Evolutionary conservation across 2,888 invertebrate species (phyloP), one percentile per base, ranked within the genome.

Genomic region (Cephus pygmeus): DNA sequence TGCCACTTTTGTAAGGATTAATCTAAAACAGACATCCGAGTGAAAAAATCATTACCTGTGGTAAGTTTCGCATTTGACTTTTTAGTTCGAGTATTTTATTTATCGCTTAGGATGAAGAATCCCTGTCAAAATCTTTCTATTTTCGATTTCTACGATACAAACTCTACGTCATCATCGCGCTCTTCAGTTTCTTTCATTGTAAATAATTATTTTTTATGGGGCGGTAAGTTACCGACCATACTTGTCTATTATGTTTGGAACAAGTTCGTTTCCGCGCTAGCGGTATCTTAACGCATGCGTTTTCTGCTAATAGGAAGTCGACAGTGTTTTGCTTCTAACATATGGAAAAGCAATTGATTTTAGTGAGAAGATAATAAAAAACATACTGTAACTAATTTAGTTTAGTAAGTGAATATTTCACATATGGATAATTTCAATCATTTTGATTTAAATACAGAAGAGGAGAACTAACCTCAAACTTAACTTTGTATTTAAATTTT

Each of bases 401-500:
- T 73, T 77, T 33, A 34, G 23, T 23, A 6, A 23, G 56, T 23
- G 2, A 56, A 23, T 71, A 31, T 71, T 33, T 71, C 15, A 71
- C 15, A 6, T 71, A 34, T 34, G 33, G 9, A 71, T 15, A 12
- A 33, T 15, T 31, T 34, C 1, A 31, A 31, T 36, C 12, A 36
- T 36, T 36, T 12, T 12, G 12, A 9, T 33, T 69, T 33, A n/a
- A 30, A 34, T 33, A 31, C 1, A 30, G 12, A 69, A 73, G 9
- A 12, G 34, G 33, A 71, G 34, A 73, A 36, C n/a, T 23, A 76
- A 75, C 78, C 12, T 77, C 30, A 69, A 78, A 68, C 71, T 33
- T 36, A 3, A 34, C 73, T 73, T 76, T 31, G 4, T 69, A 31
- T 79, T 69, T 69, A 12, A 77, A 71, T 30, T 73, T 76, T 69